These are phyloP conservation scores for Amblyteles armatorius DNA, from an alignment of 2,888 invertebrate species.

Conservation along the genomic window DNA sequence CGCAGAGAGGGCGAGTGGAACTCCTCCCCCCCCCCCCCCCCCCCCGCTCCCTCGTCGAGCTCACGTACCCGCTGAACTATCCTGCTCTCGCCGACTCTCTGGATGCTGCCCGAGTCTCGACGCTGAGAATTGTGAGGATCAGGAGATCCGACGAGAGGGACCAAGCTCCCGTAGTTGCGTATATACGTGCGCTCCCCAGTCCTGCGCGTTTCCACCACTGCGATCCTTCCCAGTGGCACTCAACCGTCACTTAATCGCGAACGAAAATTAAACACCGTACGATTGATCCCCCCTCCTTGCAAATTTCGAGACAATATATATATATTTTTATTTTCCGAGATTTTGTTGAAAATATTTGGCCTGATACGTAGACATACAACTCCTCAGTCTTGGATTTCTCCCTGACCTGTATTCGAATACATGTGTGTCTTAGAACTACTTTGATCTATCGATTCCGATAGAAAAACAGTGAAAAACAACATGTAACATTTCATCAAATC, in stretches of 20 bases:
- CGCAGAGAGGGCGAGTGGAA: neutral
- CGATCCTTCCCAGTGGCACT: conserved; percentile 4
- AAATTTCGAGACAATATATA: no score
- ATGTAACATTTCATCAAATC: no score
- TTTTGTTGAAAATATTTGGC: no score
- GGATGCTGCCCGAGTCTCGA: conserved; percentile 39
- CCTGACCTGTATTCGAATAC: no score
- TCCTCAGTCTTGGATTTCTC: no score
- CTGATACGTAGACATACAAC: no score
- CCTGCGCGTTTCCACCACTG: conserved; percentile 15
- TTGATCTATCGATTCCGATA: no score
- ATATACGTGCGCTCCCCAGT: neutral
- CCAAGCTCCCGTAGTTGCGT: conserved; percentile 8
- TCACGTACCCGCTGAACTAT: conserved; percentile 57
- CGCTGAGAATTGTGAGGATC: conserved; percentile 37
- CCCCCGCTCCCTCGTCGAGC: neutral
- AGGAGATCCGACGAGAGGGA: conserved; percentile 23
- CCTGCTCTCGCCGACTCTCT: conserved; percentile 19
- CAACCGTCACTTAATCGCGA: conserved; percentile 21
- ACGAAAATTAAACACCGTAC: neutral
- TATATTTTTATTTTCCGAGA: no score
- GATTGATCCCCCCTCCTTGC: no score
- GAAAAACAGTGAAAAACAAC: no score
- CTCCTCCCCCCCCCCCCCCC: neutral
- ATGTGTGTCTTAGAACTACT: no score